Evolutionary conservation across 2,113 vertebrate genomes (phyloP).

Genomic region (Bucco capensis): DNA sequence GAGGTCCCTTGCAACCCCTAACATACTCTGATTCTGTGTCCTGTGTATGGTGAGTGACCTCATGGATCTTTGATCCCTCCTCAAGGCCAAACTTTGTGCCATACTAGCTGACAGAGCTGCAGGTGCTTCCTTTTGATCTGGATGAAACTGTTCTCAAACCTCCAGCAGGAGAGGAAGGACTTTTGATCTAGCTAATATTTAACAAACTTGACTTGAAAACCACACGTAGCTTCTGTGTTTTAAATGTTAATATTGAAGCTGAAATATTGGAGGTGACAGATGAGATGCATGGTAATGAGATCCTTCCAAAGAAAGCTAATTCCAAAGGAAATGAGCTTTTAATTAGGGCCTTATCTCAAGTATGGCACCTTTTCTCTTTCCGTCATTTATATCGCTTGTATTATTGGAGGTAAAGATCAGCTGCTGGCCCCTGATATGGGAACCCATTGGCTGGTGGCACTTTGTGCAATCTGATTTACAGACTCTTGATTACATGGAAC

Average conservation of each 20-base stretch:
- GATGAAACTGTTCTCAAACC: background rate
- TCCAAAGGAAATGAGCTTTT: background rate
- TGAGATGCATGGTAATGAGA: background rate
- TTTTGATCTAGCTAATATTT: background rate
- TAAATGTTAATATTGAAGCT: background rate
- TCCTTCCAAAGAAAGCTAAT: background rate
- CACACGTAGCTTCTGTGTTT: fast-evolving
- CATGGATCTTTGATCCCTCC: background rate
- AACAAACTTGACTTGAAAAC: background rate
- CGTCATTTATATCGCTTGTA: background rate
- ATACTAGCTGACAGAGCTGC: background rate
- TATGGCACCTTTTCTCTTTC: background rate
- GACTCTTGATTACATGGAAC: background rate
- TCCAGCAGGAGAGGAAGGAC: background rate
- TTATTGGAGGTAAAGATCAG: background rate
- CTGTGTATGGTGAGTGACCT: fast-evolving
- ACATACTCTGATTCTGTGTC: too few species aligned
- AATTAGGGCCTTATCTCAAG: background rate
- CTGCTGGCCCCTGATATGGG: background rate
- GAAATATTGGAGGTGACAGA: background rate
- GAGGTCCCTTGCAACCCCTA: too few species aligned
- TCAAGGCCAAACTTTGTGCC: fast-evolving
- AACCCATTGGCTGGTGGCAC: background rate
- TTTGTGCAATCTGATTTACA: background rate
- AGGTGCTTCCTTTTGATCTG: background rate